These are phyloP conservation scores for Drosophila buzzatii DNA, from an alignment of 2,888 invertebrate genomes.

Conservation along the genomic window DNA sequence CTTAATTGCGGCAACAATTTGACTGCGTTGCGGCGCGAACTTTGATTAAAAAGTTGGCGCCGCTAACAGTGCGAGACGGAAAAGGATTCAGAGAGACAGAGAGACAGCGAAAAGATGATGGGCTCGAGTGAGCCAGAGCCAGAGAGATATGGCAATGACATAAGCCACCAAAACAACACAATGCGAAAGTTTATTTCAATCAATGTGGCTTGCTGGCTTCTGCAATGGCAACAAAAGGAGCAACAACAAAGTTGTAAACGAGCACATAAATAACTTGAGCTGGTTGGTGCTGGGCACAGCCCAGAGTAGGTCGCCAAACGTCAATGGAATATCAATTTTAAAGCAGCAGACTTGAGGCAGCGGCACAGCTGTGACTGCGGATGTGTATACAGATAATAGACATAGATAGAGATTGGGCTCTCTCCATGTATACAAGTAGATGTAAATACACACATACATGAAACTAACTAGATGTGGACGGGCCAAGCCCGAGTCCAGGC, in stretches of 20 bases:
- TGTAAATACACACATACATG: conserved; percentile 21
- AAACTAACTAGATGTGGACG: conserved; percentile 41
- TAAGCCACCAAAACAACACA: conserved; percentile 43
- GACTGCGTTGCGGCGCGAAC: conserved; percentile 29
- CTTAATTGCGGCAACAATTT: conserved; percentile 61
- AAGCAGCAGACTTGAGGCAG: conserved; percentile 27
- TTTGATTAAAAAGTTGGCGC: conserved; percentile 77
- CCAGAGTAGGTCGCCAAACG: conserved; percentile 59
- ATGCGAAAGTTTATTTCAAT: conserved; percentile 76
- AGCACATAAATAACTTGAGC: conserved; percentile 76
- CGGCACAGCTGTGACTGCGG: conserved; percentile 29
- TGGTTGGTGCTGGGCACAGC: conserved; percentile 37
- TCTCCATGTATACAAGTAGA: conserved; percentile 12
- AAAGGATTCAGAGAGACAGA: neutral
- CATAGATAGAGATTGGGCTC: conserved; percentile 39
- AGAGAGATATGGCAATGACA: conserved; percentile 42
- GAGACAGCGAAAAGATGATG: neutral
- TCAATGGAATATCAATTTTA: conserved; percentile 79
- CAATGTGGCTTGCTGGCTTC: conserved; percentile 57
- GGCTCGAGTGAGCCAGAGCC: conserved; percentile 6
- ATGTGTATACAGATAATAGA: conserved; percentile 57
- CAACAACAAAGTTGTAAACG: conserved; percentile 64
- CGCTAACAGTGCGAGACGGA: conserved; percentile 26
- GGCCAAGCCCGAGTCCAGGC: conserved; percentile 50
- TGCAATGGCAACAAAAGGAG: conserved; percentile 15